Evolutionary conservation across 2,888 invertebrate species (phyloP).

Genomic region (Melolontha melolontha): DNA sequence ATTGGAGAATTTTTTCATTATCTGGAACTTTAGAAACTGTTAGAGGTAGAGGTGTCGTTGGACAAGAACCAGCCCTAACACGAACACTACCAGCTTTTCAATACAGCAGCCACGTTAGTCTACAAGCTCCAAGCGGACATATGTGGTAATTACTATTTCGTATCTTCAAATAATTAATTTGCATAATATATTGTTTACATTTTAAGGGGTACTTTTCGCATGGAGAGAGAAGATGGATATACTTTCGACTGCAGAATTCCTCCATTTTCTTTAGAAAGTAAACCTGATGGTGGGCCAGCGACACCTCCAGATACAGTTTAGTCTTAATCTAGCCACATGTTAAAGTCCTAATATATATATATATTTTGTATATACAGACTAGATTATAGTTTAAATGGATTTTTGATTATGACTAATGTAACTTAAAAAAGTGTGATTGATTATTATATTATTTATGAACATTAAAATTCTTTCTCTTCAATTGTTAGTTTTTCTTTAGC

Average conservation of each 20-base stretch:
- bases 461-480: slow-evolving; percentile 23
- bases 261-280: slow-evolving; percentile 96
- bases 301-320: slow-evolving; percentile 59
- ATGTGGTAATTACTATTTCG: slow-evolving; percentile 80
- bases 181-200: background rate
- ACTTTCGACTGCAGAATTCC: slow-evolving; percentile 98
- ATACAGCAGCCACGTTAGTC: slow-evolving; percentile 96
- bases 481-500: background rate
- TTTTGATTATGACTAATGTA: slow-evolving; percentile 9
- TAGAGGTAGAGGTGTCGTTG: slow-evolving; percentile 95
- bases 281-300: slow-evolving; percentile 76
- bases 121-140: slow-evolving; percentile 97
- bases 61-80: slow-evolving; percentile 95
- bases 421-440: slow-evolving; percentile 27
- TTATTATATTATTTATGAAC: slow-evolving; percentile 26
- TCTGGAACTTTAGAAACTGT: slow-evolving; percentile 95
- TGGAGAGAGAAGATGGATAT: slow-evolving; percentile 97
- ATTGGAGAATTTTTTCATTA: slow-evolving; percentile 97
- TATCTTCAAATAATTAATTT: no score
- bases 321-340: slow-evolving; percentile 16
- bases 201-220: slow-evolving; percentile 91
- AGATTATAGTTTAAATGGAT: background rate
- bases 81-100: slow-evolving; percentile 93
- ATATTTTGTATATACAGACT: slow-evolving; percentile 17
- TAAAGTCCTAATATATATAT: slow-evolving; percentile 14